A percentile compares a stretch with the other conserved stretches of the same genome.
These are phyloP conservation scores for Andrena cerasifolii DNA, from an alignment of 1,140 invertebrate genomes.

Conservation along the genomic window DNA sequence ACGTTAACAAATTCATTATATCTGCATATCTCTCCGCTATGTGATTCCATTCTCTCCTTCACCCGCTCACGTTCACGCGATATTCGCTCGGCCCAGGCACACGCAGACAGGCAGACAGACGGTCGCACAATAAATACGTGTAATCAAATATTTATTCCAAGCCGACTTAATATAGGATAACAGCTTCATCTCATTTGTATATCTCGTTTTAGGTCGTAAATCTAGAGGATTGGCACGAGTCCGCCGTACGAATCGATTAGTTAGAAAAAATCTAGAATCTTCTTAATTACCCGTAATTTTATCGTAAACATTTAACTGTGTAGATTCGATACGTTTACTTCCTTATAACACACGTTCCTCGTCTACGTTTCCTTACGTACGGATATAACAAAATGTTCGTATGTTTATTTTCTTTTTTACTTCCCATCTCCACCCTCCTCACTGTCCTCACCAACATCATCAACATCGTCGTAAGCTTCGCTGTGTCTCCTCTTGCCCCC, in stretches of 20 bases:
- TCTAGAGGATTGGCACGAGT: constrained; percentile 75
- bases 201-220: constrained; percentile 71
- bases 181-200: constrained; percentile 64
- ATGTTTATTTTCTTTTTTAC: constrained; percentile 27
- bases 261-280: constrained; percentile 82
- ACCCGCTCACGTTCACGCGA: neutral
- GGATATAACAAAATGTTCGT: constrained; percentile 76
- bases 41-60: neutral
- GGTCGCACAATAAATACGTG: constrained; percentile 60
- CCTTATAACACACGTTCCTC: constrained; percentile 63
- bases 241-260: constrained; percentile 76
- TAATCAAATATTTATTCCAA: constrained; percentile 71
- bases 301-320: constrained; percentile 81
- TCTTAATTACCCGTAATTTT: constrained; percentile 83
- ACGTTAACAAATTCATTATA: constrained; percentile 34
- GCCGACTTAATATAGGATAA: constrained; percentile 69
- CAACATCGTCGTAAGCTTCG: neutral
- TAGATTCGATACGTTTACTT: constrained; percentile 76
- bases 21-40: constrained; percentile 35
- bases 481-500: neutral
- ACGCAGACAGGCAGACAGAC: constrained; percentile 12
- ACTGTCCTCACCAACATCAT: neutral
- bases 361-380: constrained; percentile 67
- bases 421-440: neutral
- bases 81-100: neutral